These are phyloP conservation scores for Chaenodraco wilsoni DNA, from an alignment of 2,797 vertebrate species.

Conservation along the genomic window DNA sequence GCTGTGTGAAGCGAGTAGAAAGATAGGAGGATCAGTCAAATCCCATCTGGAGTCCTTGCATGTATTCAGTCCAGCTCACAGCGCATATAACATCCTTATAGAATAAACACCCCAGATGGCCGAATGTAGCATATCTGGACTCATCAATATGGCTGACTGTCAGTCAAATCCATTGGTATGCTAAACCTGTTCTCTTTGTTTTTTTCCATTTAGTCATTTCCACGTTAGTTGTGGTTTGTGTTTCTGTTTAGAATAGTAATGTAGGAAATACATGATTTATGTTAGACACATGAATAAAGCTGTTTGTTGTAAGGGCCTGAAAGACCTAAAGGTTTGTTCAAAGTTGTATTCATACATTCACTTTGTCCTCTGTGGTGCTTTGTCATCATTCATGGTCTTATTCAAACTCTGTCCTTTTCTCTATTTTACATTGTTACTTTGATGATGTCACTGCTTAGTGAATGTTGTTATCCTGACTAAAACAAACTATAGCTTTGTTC, in stretches of 20 bases:
- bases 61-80: conserved; percentile 32
- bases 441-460: conserved; percentile 61
- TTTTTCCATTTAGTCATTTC: not conserved
- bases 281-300: not conserved
- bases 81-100: conserved; percentile 10
- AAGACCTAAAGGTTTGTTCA: not conserved
- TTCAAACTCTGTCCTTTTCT: conserved; percentile 25
- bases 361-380: conserved; percentile 18
- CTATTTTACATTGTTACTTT: conserved; percentile 40
- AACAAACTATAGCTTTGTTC: conserved; percentile 72
- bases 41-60: conserved; percentile 17
- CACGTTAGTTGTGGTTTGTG: not conserved
- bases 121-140: conserved; percentile 3
- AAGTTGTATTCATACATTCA: conserved; percentile 14
- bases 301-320: not conserved
- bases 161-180: conserved; percentile 1
- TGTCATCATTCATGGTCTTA: conserved; percentile 19
- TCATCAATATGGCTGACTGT: conserved; percentile 5
- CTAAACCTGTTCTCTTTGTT: not conserved
- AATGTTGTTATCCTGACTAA: conserved; percentile 55
- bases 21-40: conserved; percentile 28
- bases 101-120: conserved; percentile 32
- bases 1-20: not conserved
- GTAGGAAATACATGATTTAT: conserved; percentile 1
- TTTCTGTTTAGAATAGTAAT: not conserved